phyloP scores from a whole-genome alignment of 2,888 invertebrate genomes.

The Plebejus anna region DNA sequence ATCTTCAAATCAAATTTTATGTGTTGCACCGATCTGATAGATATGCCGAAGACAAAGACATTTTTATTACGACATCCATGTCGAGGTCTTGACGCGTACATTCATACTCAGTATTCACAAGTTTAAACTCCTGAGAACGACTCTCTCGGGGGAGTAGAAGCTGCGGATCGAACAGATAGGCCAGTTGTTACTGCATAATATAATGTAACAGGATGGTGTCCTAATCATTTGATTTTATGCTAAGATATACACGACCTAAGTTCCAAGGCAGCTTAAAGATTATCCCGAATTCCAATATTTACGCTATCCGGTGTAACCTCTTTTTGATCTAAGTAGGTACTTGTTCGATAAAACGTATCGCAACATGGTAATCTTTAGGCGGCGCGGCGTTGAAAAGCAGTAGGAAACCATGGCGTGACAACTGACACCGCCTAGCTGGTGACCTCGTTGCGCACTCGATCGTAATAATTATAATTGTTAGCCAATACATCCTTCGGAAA shows the following conservation, averaged over 20 bases:
- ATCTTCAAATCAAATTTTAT: background rate
- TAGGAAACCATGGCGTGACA: conserved; percentile 27
- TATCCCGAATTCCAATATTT: too few species aligned
- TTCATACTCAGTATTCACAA: conserved; percentile 8
- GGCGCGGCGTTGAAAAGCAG: background rate
- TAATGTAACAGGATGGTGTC: too few species aligned
- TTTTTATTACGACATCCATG: background rate
- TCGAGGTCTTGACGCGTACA: background rate
- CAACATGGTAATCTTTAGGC: background rate
- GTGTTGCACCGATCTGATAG: background rate
- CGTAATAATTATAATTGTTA: conserved; percentile 16
- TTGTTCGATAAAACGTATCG: background rate
- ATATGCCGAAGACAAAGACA: background rate
- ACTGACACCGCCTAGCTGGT: background rate
- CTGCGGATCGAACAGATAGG: background rate
- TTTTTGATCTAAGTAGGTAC: background rate
- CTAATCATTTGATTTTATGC: too few species aligned
- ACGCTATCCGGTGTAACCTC: background rate
- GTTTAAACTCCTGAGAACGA: background rate
- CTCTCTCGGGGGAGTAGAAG: background rate
- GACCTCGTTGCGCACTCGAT: conserved; percentile 24
- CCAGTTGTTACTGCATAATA: too few species aligned
- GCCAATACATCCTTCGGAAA: conserved; percentile 22
- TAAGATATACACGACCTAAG: too few species aligned
- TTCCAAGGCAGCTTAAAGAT: too few species aligned